Conservation (phyloP, 2,888 invertebrate genomes). For the Odontocerum albicorne region DNA sequence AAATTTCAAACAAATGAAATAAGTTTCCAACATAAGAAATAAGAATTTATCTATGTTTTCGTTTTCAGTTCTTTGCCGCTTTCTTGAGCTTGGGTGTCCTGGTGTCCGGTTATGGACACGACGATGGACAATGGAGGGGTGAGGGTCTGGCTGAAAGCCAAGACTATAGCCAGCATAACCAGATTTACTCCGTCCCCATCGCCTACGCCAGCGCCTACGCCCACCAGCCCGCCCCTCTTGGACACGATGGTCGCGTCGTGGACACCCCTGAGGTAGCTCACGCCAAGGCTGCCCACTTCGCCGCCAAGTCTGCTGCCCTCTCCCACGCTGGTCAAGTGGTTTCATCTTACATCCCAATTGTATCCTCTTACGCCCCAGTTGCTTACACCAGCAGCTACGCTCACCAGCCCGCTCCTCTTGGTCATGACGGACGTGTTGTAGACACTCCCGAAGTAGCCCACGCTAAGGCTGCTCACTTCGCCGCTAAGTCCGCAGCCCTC, state of each 20-base stretch:
- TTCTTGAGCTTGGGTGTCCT: slow-evolving; percentile 35
- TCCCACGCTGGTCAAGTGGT: no score
- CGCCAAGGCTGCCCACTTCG: slow-evolving; percentile 61
- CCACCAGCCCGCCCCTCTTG: slow-evolving; percentile 36
- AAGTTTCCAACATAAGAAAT: no score
- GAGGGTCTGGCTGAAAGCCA: no score
- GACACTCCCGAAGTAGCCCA: slow-evolving; percentile 65
- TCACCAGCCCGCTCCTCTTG: slow-evolving; percentile 41
- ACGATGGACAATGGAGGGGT: no score
- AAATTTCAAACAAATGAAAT: no score
- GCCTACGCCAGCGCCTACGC: slow-evolving; percentile 11
- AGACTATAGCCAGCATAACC: no score
- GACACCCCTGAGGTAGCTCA: slow-evolving; percentile 65
- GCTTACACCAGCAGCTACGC: slow-evolving; percentile 5
- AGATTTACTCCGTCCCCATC: neutral
- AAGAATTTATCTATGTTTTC: no score
- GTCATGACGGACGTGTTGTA: slow-evolving; percentile 60
- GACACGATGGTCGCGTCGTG: slow-evolving; percentile 60
- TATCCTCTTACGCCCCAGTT: slow-evolving; percentile 43
- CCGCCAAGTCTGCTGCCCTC: slow-evolving; percentile 49
- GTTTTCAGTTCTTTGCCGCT: slow-evolving; percentile 18
- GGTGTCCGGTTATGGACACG: slow-evolving; percentile 37
- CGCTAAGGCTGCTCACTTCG: slow-evolving; percentile 55
- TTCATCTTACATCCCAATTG: slow-evolving; percentile 43
- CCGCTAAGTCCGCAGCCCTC: slow-evolving; percentile 52